Evolutionary conservation across 2,797 vertebrate genomes (phyloP).

Genomic region (Helarctos malayanus): DNA sequence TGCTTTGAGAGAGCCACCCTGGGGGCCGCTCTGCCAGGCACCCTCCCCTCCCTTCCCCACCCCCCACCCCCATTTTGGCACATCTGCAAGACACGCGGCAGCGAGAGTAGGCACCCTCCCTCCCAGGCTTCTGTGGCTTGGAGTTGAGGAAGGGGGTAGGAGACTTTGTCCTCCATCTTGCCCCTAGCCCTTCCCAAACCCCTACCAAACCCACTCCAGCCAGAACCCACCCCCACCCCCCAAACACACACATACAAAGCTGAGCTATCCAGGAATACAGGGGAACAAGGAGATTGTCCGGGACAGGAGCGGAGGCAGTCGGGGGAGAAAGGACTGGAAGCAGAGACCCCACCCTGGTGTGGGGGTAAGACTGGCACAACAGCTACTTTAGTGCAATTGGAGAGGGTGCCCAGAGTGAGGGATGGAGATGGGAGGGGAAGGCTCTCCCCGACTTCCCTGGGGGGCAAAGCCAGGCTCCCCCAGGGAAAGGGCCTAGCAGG

Average conservation of each 20-base stretch:
- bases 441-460: constrained; percentile 60
- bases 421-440: constrained; percentile 72
- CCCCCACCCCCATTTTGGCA: constrained; percentile 80
- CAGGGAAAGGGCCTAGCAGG: constrained; percentile 68
- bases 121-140: constrained; percentile 77
- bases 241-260: constrained; percentile 79
- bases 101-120: constrained; percentile 75
- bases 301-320: constrained; percentile 75
- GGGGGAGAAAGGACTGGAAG: constrained; percentile 77
- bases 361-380: constrained; percentile 85
- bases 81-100: constrained; percentile 82
- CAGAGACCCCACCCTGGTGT: constrained; percentile 83
- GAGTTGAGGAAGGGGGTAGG: constrained; percentile 73
- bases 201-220: constrained; percentile 76
- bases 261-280: constrained; percentile 83
- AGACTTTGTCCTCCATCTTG: constrained; percentile 64
- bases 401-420: constrained; percentile 84
- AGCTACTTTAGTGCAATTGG: constrained; percentile 88
- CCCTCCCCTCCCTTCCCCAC: constrained; percentile 75
- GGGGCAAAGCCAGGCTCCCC: constrained; percentile 59
- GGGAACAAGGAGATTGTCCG: constrained; percentile 82
- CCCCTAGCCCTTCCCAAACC: constrained; percentile 75
- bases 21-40: constrained; percentile 82
- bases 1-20: constrained; percentile 86
- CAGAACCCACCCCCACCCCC: constrained; percentile 73